Conservation (phyloP, 2,888 invertebrate species). For the Cryptocephalus moraei region DNA sequence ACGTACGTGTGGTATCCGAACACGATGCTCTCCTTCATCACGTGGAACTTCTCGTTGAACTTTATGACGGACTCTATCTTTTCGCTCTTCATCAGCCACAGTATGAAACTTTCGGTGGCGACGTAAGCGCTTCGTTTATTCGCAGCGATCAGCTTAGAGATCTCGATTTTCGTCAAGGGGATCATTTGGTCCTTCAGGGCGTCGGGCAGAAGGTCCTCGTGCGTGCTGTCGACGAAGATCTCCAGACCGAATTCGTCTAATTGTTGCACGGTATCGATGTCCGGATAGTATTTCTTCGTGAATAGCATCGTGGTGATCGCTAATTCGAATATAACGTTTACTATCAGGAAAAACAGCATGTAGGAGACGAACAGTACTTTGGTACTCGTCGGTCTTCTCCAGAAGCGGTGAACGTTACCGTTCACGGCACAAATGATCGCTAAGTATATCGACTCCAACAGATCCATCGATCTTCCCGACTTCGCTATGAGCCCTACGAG, state of each 20-base stretch:
- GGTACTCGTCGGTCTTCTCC: slow-evolving; percentile 12
- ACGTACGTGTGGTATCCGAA: neutral
- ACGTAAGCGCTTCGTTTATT: no score
- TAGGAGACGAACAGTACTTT: slow-evolving; percentile 11
- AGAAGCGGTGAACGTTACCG: neutral
- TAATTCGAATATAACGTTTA: neutral
- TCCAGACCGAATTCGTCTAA: no score
- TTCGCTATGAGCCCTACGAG: neutral
- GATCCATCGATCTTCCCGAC: neutral
- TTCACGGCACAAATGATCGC: neutral
- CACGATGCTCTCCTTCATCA: neutral
- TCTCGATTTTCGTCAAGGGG: no score
- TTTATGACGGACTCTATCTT: no score
- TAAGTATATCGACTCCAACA: neutral
- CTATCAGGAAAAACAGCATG: slow-evolving; percentile 5
- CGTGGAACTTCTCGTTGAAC: neutral
- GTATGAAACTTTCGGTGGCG: no score
- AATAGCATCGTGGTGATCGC: neutral
- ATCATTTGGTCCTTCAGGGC: no score
- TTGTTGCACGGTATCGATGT: no score
- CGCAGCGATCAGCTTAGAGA: no score
- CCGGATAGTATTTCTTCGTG: neutral
- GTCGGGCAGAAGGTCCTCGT: no score
- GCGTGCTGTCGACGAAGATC: no score
- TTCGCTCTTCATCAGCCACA: no score